Percentiles rank a stretch among this genome's conserved stretches.
These are phyloP conservation scores for Bubo scandiacus DNA, from an alignment of 2,113 vertebrate species.

Conservation along the genomic window DNA sequence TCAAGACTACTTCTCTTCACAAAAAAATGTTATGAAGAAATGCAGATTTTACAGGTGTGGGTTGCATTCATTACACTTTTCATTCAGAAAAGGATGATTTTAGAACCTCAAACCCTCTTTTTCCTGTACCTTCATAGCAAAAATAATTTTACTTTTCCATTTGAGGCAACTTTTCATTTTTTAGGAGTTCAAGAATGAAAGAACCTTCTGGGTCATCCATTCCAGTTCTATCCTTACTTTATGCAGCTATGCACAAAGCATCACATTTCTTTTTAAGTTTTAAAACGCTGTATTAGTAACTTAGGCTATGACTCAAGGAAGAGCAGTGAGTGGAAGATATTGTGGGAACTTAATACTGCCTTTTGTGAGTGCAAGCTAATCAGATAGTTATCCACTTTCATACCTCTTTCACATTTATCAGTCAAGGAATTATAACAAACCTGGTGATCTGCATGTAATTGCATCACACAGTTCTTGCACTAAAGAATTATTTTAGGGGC, in stretches of 20 bases:
- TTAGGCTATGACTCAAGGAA: not conserved
- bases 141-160: not conserved
- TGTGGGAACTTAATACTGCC: not conserved
- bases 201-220: not conserved
- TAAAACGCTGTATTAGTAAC: not conserved
- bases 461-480: not conserved
- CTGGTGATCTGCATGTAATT: not conserved
- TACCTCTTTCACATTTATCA: not conserved
- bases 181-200: not conserved
- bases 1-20: not conserved
- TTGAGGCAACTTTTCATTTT: not conserved
- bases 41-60: not conserved
- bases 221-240: not conserved
- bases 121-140: not conserved
- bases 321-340: not conserved
- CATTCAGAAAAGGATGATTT: not conserved
- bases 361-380: constrained; percentile 18
- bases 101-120: not conserved
- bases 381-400: constrained; percentile 2
- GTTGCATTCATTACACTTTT: not conserved
- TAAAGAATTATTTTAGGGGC: not conserved
- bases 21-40: not conserved
- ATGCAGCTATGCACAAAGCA: not conserved
- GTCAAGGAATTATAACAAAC: not conserved
- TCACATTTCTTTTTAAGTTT: not conserved